Evolutionary conservation across 2,113 vertebrate genomes (phyloP), one percentile per base, ranked within the genome.

Genomic region (Mirounga angustirostris): DNA sequence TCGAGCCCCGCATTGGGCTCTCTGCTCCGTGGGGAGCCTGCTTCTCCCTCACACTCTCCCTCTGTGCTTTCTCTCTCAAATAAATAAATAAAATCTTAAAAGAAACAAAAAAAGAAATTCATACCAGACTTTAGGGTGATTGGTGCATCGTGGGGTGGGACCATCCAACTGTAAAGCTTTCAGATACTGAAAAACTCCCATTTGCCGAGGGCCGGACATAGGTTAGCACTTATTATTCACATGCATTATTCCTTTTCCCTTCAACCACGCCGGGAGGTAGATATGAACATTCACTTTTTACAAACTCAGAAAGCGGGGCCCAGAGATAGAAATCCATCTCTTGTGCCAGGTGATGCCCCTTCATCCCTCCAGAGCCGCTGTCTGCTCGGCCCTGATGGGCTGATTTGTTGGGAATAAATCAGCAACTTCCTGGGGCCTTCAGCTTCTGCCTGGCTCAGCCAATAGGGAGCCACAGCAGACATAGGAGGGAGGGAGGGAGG

Each of bases 191-290:
- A 67, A 74, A 69, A 33, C 18, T 21, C 36, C 21, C 30, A 12
- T 83, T 63, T 28, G 13, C 59, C 0, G 0, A 67, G 59, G 43
- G 2, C 33, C 13, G 12, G 5, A 28, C 13, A 46, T 3, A 6
- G 16, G 54, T 3, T 50, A 54, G 15, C 30, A 69, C 2, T 8
- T n/a, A 15, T 69, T 10, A 43, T 59, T 76, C 19, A 12, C 54
- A 0, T 13, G 5, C 2, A 11, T 16, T 7, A 5, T 26, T 30
- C 46, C 6, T 0, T 54, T 69, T 46, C 22, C 10, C 18, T 33
- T 63, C 26, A 54, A 21, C n/a, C 50, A 18, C 36, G 16, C 4
- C 7, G 7, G 10, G 52, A 56, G 43, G 6, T 1, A 12, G 16
- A 50, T 33, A 2, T 22, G 30, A 69, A 65, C 28, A 3, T 15